phyloP scores from a whole-genome alignment of 2,797 vertebrate genomes.

The Gymnopithys bicolor region DNA sequence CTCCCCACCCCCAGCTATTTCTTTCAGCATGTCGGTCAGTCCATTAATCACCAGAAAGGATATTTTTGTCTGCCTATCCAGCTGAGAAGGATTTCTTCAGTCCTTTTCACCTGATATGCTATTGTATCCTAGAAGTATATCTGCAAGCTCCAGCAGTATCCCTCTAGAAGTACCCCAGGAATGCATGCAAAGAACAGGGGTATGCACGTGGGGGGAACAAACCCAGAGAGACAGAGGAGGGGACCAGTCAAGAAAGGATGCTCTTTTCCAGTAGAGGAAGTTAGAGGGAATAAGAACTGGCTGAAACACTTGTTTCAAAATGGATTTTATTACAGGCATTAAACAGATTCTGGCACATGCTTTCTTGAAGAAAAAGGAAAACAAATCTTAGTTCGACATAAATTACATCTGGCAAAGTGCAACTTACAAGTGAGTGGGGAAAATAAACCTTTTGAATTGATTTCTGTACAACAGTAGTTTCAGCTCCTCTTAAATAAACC shows the following conservation, averaged over 20 bases:
- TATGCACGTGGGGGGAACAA: neutral
- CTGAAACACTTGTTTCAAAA: constrained; percentile 64
- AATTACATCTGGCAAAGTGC: constrained; percentile 63
- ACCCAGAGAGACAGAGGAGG: neutral
- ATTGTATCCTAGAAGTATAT: neutral
- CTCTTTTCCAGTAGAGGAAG: neutral
- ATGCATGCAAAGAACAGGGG: neutral
- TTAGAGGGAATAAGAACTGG: neutral
- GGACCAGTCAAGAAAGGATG: neutral
- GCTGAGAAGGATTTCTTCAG: neutral
- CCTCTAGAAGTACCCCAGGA: neutral
- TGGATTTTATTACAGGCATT: constrained; percentile 79
- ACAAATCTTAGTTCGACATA: constrained; percentile 55
- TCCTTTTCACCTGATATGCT: neutral
- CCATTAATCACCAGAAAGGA: neutral
- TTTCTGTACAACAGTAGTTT: constrained; percentile 51
- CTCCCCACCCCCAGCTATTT: neutral
- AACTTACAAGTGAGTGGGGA: constrained; percentile 38
- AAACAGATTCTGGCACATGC: constrained; percentile 78
- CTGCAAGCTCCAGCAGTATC: neutral
- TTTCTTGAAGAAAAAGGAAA: constrained; percentile 77
- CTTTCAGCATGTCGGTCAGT: neutral
- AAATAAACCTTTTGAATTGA: constrained; percentile 49
- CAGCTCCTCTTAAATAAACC: constrained; percentile 45
- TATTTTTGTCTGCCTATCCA: neutral